Conservation (phyloP, 2,113 vertebrate genomes). For the Oryzias javanicus region DNA sequence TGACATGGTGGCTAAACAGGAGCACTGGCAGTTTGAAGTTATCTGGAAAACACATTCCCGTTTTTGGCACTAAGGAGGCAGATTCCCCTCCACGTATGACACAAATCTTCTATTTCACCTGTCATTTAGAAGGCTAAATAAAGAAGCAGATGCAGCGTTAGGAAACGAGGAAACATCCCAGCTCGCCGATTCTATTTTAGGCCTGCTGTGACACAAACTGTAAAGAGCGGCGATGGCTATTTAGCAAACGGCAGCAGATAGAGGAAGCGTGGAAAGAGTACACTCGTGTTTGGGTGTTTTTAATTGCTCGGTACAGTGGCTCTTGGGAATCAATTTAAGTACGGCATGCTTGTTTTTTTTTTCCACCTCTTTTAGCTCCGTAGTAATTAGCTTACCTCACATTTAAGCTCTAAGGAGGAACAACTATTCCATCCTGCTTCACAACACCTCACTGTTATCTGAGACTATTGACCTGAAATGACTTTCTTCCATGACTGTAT, state of each 20-base stretch:
- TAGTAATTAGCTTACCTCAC: conserved; percentile 67
- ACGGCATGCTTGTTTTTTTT: conserved; percentile 23
- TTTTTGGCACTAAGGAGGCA: conserved; percentile 14
- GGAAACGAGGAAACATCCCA: background rate
- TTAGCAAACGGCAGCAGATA: conserved; percentile 19
- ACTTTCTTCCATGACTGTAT: no score
- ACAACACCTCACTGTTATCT: background rate
- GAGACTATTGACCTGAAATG: no score
- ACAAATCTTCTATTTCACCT: conserved; percentile 11
- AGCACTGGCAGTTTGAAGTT: conserved; percentile 48
- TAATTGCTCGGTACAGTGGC: conserved; percentile 35
- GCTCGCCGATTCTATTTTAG: conserved; percentile 5
- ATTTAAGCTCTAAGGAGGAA: conserved; percentile 28
- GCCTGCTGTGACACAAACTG: conserved; percentile 6
- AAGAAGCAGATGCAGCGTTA: background rate
- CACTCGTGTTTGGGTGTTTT: conserved; percentile 40
- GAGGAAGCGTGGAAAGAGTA: conserved; percentile 19
- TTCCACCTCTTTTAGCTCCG: conserved; percentile 27
- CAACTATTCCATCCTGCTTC: conserved; percentile 8
- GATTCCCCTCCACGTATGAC: conserved; percentile 18
- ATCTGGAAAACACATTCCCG: conserved; percentile 37
- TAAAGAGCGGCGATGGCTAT: conserved; percentile 8
- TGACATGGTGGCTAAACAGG: conserved; percentile 52
- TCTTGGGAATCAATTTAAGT: conserved; percentile 35
- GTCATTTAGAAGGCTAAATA: conserved; percentile 16